phyloP scores from a whole-genome alignment of 2,888 invertebrate species.

The Patella ulyssiponensis region DNA sequence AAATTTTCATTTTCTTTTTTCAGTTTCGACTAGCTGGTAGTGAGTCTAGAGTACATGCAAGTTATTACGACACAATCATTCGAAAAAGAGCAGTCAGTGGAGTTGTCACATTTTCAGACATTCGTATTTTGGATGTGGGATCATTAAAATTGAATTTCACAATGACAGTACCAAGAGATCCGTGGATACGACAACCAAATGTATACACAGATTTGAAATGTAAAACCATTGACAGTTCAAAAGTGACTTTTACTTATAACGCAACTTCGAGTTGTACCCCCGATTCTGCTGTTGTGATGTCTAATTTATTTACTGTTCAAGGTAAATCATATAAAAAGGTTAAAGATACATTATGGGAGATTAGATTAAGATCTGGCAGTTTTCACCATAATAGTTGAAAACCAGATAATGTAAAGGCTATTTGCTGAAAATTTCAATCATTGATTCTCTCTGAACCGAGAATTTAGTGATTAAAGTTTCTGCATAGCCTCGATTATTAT shows the following conservation, averaged over 20 bases:
- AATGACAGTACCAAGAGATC: conserved; percentile 40
- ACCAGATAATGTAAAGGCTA: no score
- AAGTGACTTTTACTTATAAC: conserved; percentile 19
- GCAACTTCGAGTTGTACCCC: conserved; percentile 29
- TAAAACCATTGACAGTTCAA: conserved; percentile 22
- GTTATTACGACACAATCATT: conserved; percentile 35
- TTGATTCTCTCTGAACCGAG: no score
- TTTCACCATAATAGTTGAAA: no score
- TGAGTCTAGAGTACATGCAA: conserved; percentile 29
- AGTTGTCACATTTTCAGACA: conserved; percentile 33
- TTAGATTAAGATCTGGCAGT: no score
- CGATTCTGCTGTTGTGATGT: conserved; percentile 29
- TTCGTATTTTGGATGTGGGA: conserved; percentile 42
- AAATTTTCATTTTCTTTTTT: conserved; percentile 12
- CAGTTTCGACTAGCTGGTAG: conserved; percentile 43
- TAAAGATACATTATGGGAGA: no score
- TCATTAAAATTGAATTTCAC: conserved; percentile 42
- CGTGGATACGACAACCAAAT: conserved; percentile 44
- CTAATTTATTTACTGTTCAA: conserved; percentile 34
- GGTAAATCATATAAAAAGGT: conserved; percentile 28
- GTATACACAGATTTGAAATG: conserved; percentile 35
- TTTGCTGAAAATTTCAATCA: no score
- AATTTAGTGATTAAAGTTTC: no score
- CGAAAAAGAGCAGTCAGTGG: conserved; percentile 40
- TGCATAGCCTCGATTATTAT: no score